These are phyloP conservation scores for Melolontha melolontha DNA, from an alignment of 2,888 invertebrate genomes.

Conservation along the genomic window DNA sequence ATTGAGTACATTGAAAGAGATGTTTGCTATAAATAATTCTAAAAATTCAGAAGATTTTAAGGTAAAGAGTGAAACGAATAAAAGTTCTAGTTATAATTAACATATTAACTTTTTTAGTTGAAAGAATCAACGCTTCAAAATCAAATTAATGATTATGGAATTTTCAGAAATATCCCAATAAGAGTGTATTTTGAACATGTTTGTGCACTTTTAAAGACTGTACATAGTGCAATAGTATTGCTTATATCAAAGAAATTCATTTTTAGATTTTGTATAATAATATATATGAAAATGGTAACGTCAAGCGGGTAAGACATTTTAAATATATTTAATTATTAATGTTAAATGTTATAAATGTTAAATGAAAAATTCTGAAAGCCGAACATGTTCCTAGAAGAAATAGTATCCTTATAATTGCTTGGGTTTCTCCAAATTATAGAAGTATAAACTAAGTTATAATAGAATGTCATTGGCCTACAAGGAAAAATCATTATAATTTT, in stretches of 20 bases:
- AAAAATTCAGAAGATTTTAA: conserved; percentile 63
- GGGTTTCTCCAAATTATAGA: no score
- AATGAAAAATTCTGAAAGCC: no score
- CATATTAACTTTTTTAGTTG: conserved; percentile 31
- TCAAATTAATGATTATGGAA: conserved; percentile 43
- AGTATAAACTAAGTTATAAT: no score
- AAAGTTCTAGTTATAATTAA: neutral
- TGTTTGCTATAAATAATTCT: conserved; percentile 66
- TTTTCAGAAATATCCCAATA: conserved; percentile 39
- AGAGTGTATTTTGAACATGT: conserved; percentile 42
- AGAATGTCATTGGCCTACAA: no score
- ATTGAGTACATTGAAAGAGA: conserved; percentile 62
- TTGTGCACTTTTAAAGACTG: conserved; percentile 36
- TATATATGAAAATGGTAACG: conserved; percentile 35
- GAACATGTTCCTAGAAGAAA: no score
- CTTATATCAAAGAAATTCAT: conserved; percentile 31
- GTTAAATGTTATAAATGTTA: no score
- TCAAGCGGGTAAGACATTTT: conserved; percentile 38
- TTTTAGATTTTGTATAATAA: conserved; percentile 27
- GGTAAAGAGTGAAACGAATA: conserved; percentile 51
- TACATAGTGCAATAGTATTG: conserved; percentile 33
- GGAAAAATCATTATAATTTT: no score
- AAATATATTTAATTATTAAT: neutral
- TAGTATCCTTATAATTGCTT: no score
- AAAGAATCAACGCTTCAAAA: conserved; percentile 36